Evolutionary conservation across 2,797 vertebrate genomes (phyloP), one percentile per base, ranked within the genome.

Genomic region (Lutjanus argentimaculatus): DNA sequence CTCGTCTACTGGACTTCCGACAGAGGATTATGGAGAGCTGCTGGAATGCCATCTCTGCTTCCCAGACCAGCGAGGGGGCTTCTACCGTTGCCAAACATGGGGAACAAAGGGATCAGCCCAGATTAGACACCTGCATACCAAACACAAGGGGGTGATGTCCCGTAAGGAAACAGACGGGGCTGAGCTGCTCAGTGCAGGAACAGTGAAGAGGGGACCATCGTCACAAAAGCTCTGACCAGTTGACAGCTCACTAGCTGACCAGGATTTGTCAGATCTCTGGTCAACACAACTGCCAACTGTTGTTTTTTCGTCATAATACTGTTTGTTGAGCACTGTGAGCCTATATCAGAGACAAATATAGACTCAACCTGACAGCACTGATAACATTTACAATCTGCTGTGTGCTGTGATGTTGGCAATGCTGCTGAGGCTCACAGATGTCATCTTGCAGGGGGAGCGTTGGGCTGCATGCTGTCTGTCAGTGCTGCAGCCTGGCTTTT

Each of bases 41-140:
- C 86, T 90, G 94, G 94, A 95, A 94, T 94, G 94, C 90, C 90
- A 93, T 93, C 89, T 89, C 89, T 86, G 91, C 87, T 90, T 94
- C 85, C 92, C 91, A 89, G 91, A 89, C 82, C 92, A 85, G 91
- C 25, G 58, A 90, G 88, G 80, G 30, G 90, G 87, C 87, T 94
- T 93, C 89, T 84, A 80, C 80, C 88, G 49, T 81, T 90, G 93
- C 94, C 91, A 95, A 95, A 93, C 93, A 93, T 79, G 90, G 93
- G 88, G 91, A 94, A 95, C 93, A 95, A 95, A 95, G 79, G 93
- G 90, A 92, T 93, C 93, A 95, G 74, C 76, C 77, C 83, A 93
- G 92, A 95, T 95, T 93, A 94, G 89, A 93, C 92, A 94, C 94
- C 93, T 95, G 93, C 91, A 95, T 95, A 93, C 93, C 93, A 93